Base-by-base conservation (phyloP, 1,140 invertebrate species). In the Drepana arcuata region DNA sequence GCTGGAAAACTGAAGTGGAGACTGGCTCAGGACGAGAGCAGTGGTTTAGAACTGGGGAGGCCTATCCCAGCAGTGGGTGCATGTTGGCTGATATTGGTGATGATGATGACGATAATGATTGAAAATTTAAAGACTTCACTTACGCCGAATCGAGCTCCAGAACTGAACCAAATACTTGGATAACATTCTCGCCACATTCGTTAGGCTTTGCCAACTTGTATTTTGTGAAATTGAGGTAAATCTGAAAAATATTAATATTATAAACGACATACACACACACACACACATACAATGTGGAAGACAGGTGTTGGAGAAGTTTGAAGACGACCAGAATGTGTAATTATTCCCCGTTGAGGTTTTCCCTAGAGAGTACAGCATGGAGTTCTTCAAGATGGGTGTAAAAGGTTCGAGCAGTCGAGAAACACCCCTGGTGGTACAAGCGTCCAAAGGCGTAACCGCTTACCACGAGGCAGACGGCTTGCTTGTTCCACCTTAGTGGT, bases 101-200 rank as follows among this genome's bases (percentile, higher is more conserved):
- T 21, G 9, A 9, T 21, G 4, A 21, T 21, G 4, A 5, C 9
- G 9, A 5, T 21, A 9, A 21, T 5, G 4, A 21, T 21, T 21
- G 18, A 4, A 21, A 9, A 21, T 9, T 21, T 4, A 5, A 21
- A 21, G 18, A 4, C 9, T 9, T 9, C 18, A 21, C 51, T 48
- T 53, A 77, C 75, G 48, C 70, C 0, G 61, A 43, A 13, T 69
- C 54, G 18, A 64, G 47, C 16, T 81, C 73, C 4, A 67, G 33
- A 7, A 53, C 50, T 4, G 63, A 34, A 6, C 70, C 77, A 29
- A 74, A 81, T 0, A 81, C 67, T 57, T 81, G 63, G 0, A 81
- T 59, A 1, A 70, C 47, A 14, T 81, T 81, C 7, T 74, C 54
- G 25, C 75, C 71, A 13, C 77, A 81, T 27, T 78, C 77, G 25